Evolutionary conservation across 53 echinoderm and acorn worm genomes (phyloP).

Genomic region (Luidia sarsii): DNA sequence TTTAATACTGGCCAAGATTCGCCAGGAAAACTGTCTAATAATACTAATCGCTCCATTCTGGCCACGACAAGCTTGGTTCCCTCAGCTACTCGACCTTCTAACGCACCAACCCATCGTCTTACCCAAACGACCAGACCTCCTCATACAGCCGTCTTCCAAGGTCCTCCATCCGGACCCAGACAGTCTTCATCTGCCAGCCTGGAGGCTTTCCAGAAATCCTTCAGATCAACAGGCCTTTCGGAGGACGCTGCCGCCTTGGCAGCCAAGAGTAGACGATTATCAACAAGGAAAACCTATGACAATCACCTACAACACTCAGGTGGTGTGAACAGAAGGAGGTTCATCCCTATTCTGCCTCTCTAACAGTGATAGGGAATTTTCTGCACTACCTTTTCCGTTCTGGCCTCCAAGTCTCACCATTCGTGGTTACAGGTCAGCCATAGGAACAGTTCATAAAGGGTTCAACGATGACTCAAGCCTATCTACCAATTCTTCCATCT

Average conservation of each 20-base stretch:
- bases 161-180: slow-evolving; percentile 33
- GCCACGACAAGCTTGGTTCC: slow-evolving; percentile 21
- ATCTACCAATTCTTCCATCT: neutral
- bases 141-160: slow-evolving; percentile 23
- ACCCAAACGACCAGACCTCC: slow-evolving; percentile 9
- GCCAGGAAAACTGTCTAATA: slow-evolving; percentile 8
- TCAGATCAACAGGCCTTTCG: slow-evolving; percentile 3
- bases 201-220: too few species aligned
- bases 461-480: slow-evolving; percentile 24
- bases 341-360: slow-evolving; percentile 13
- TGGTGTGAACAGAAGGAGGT: neutral
- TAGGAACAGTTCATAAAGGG: slow-evolving; percentile 6
- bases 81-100: slow-evolving; percentile 13
- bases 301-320: slow-evolving; percentile 13
- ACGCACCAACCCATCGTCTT: neutral
- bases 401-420: slow-evolving; percentile 12
- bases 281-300: slow-evolving; percentile 9
- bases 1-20: slow-evolving; percentile 9
- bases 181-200: slow-evolving; percentile 19
- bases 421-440: slow-evolving; percentile 20
- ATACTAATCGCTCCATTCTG: slow-evolving; percentile 22
- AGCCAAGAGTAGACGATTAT: slow-evolving; percentile 3
- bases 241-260: slow-evolving; percentile 24
- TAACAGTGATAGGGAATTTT: slow-evolving; percentile 15
- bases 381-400: slow-evolving; percentile 11